These are phyloP conservation scores for Corapipo altera DNA, from an alignment of 2,113 vertebrate genomes.

Conservation along the genomic window DNA sequence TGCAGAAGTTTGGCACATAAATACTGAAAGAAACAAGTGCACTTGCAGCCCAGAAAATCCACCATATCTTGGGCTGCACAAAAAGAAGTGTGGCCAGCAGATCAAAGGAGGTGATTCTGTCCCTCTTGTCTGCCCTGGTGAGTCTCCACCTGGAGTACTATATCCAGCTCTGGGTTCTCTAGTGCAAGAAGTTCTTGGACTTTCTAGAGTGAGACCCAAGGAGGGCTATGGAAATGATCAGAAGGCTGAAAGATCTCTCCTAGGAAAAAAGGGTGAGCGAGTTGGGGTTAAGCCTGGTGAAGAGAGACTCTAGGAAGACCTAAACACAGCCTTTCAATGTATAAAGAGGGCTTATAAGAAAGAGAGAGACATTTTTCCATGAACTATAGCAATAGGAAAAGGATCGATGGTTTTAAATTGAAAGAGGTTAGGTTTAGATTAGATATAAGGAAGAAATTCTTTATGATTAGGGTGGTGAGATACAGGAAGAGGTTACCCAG, in stretches of 20 bases:
- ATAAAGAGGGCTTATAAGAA: not conserved
- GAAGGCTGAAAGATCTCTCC: not conserved
- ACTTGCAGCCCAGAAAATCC: not conserved
- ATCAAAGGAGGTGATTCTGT: not conserved
- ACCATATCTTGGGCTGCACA: not conserved
- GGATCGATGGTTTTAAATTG: not conserved
- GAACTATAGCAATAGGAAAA: rapidly evolving
- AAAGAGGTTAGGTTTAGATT: not conserved
- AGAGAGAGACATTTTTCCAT: not conserved
- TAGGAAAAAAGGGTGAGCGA: not conserved
- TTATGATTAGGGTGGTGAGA: not conserved
- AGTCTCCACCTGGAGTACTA: not conserved
- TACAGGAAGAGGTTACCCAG: not conserved
- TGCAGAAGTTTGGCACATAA: not conserved
- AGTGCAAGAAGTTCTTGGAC: not conserved
- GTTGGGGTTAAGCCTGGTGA: not conserved
- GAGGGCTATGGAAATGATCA: not conserved
- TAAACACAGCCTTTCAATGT: not conserved
- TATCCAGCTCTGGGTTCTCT: too few species aligned
- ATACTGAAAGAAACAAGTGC: not conserved
- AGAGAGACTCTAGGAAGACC: not conserved
- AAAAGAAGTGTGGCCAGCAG: not conserved
- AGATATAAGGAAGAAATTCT: not conserved
- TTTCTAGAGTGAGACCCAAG: not conserved
- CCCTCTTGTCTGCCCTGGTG: not conserved